A percentile compares a stretch with the other conserved stretches of the same genome.
These are phyloP conservation scores for Lysandra bellargus DNA, from an alignment of 2,888 invertebrate species.

Conservation along the genomic window DNA sequence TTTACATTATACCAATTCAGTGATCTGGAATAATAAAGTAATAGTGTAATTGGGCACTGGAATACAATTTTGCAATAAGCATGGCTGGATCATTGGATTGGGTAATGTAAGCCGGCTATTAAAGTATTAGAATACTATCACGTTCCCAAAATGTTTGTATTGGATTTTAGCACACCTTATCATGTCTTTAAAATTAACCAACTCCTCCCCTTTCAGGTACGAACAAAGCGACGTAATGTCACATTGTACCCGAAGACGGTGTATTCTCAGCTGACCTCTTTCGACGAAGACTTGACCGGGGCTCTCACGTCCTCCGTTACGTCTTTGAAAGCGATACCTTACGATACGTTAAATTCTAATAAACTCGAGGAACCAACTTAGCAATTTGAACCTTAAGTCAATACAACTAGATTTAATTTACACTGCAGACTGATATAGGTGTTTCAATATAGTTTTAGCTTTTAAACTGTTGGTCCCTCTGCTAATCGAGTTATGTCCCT, in stretches of 20 bases:
- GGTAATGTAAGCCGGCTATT: too few relatives aligned
- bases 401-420: conserved; percentile 65
- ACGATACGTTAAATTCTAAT: conserved; percentile 46
- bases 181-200: neutral
- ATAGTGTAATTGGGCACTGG: too few relatives aligned
- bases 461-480: conserved; percentile 27
- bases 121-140: too few relatives aligned
- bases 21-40: too few relatives aligned
- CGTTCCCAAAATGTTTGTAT: too few relatives aligned
- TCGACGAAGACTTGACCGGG: conserved; percentile 63
- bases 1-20: too few relatives aligned
- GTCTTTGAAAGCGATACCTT: conserved; percentile 51
- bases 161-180: too few relatives aligned
- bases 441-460: conserved; percentile 51
- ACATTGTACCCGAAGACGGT: conserved; percentile 63
- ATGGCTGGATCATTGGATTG: too few relatives aligned
- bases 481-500: conserved; percentile 28
- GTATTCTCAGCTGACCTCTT: conserved; percentile 69
- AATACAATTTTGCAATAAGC: too few relatives aligned
- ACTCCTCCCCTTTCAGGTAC: conserved; percentile 53
- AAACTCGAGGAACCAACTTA: conserved; percentile 71
- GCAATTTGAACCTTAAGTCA: conserved; percentile 57
- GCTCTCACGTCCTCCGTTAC: conserved; percentile 60
- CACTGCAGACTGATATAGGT: conserved; percentile 77
- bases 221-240: conserved; percentile 57